A percentile compares a stretch with the other conserved stretches of the same genome.
Conservation (phyloP, 2,888 invertebrate genomes). For the Parnassius glacialis region DNA sequence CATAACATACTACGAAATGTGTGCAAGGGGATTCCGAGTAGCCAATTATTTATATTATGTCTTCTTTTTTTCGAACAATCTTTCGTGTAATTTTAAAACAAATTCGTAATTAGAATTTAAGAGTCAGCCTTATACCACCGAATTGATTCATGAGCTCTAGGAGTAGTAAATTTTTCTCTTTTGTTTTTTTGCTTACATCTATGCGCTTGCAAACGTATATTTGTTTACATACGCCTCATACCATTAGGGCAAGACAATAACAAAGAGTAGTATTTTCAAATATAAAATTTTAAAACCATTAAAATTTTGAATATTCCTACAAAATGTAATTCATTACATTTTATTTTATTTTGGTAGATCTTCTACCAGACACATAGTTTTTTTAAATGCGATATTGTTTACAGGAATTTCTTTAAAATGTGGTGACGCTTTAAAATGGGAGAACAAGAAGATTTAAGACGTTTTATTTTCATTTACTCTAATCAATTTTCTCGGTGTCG, state of each 20-base stretch:
- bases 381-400: too few species aligned
- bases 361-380: too few species aligned
- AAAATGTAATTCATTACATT: too few species aligned
- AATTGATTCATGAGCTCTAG: slow-evolving; percentile 54
- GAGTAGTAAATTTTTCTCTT: slow-evolving; percentile 52
- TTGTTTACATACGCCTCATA: neutral
- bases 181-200: slow-evolving; percentile 37
- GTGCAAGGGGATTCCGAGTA: slow-evolving; percentile 43
- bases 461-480: neutral
- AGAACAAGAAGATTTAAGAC: too few species aligned
- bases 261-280: too few species aligned
- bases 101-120: slow-evolving; percentile 12
- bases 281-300: too few species aligned
- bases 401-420: too few species aligned
- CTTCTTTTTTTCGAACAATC: slow-evolving; percentile 17
- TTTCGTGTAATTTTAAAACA: neutral
- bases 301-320: too few species aligned
- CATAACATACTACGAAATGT: slow-evolving; percentile 47
- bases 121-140: slow-evolving; percentile 38
- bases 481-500: neutral
- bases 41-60: slow-evolving; percentile 6
- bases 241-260: neutral
- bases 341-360: too few species aligned
- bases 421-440: too few species aligned
- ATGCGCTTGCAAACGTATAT: neutral